phyloP scores from a whole-genome alignment of 2,113 vertebrate species.

The Saguinus midas region DNA sequence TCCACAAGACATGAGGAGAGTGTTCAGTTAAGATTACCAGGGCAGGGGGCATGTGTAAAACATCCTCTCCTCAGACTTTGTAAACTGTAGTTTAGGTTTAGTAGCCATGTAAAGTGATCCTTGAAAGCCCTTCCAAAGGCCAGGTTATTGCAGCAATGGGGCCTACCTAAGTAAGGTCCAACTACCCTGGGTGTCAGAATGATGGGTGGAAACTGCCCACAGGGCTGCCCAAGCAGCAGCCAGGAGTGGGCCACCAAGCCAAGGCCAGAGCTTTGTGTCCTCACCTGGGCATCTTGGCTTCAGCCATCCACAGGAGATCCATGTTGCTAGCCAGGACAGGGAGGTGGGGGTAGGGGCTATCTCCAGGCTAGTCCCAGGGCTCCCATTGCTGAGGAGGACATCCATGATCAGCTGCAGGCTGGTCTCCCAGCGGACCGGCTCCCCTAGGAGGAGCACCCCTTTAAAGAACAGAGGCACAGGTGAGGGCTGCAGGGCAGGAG shows the following conservation, averaged over 20 bases:
- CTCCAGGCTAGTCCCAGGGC: slow-evolving; percentile 82
- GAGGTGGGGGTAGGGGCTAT: slow-evolving; percentile 90
- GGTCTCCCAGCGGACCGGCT: slow-evolving; percentile 98
- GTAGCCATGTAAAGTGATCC: not conserved
- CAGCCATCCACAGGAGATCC: slow-evolving; percentile 99
- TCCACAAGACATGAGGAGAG: not conserved
- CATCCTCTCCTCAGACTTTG: not conserved
- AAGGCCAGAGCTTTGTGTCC: not conserved
- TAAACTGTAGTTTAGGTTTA: not conserved
- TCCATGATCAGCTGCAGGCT: slow-evolving; percentile 94
- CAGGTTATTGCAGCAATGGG: not conserved
- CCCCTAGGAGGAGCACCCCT: slow-evolving; percentile 96
- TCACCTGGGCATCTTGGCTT: slow-evolving; percentile 96
- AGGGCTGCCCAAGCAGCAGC: not conserved
- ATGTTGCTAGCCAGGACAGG: slow-evolving; percentile 96
- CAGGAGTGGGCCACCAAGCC: no score
- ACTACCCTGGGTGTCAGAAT: not conserved
- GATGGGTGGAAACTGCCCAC: not conserved
- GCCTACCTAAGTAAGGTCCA: not conserved
- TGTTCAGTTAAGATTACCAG: not conserved
- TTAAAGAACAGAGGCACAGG: not conserved
- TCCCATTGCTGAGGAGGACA: slow-evolving; percentile 92
- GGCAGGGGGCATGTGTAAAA: not conserved
- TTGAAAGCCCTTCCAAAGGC: no score
- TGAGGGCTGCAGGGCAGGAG: not conserved